These are phyloP conservation scores for Hirtodrosophila alboralis DNA, from an alignment of 2,888 invertebrate genomes.

Conservation along the genomic window DNA sequence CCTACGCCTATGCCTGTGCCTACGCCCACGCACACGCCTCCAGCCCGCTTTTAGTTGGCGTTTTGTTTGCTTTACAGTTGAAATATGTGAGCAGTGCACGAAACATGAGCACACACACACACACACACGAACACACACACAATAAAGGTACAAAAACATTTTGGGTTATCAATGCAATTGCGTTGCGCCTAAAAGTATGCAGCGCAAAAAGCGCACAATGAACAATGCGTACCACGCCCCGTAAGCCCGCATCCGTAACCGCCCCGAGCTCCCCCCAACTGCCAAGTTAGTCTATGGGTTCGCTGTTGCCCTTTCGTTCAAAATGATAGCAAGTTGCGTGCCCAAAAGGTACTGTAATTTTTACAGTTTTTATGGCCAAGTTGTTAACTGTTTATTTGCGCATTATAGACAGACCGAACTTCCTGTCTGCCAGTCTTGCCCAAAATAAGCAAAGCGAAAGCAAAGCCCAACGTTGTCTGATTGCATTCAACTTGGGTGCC, in stretches of 20 bases:
- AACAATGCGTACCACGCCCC: slow-evolving; percentile 42
- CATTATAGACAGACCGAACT: slow-evolving; percentile 57
- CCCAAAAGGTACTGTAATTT: slow-evolving; percentile 55
- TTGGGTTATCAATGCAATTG: slow-evolving; percentile 71
- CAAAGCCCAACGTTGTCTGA: slow-evolving; percentile 50
- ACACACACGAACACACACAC: slow-evolving; percentile 23
- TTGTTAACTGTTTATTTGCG: slow-evolving; percentile 76
- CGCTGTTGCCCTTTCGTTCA: too few species aligned
- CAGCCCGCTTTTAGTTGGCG: slow-evolving; percentile 40
- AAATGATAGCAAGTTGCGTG: slow-evolving; percentile 34
- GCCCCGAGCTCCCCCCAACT: not conserved
- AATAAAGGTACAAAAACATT: slow-evolving; percentile 36
- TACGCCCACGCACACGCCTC: slow-evolving; percentile 26
- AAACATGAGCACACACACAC: slow-evolving; percentile 33
- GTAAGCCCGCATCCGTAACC: not conserved
- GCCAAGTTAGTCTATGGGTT: too few species aligned
- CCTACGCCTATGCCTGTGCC: slow-evolving; percentile 23
- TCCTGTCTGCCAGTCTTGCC: slow-evolving; percentile 8
- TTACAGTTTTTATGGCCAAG: slow-evolving; percentile 69
- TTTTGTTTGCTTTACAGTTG: slow-evolving; percentile 71
- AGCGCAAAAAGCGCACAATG: slow-evolving; percentile 60
- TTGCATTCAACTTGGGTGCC: slow-evolving; percentile 51
- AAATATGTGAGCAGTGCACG: slow-evolving; percentile 70
- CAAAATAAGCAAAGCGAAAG: slow-evolving; percentile 27
- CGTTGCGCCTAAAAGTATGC: slow-evolving; percentile 63